Evolutionary conservation across 1,140 invertebrate genomes (phyloP).

Genomic region (Bombyx mandarina): DNA sequence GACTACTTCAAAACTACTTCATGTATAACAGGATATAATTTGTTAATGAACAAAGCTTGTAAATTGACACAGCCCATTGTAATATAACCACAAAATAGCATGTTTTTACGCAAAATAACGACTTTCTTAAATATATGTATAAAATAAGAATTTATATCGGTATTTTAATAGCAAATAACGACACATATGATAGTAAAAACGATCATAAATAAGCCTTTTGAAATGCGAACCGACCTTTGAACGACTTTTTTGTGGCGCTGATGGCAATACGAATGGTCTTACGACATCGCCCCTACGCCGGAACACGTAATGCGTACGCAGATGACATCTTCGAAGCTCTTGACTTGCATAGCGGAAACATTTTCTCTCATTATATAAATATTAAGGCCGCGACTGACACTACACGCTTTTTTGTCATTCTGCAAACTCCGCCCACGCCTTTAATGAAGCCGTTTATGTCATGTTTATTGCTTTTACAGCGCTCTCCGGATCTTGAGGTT

Average conservation of each 20-base stretch:
- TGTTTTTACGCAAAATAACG: no score
- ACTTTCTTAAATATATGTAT: no score
- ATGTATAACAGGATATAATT: neutral
- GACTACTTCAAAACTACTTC: neutral
- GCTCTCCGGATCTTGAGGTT: conserved; percentile 54
- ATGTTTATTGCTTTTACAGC: conserved; percentile 66
- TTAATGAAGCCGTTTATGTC: conserved; percentile 69
- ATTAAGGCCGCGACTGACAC: conserved; percentile 39
- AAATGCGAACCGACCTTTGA: no score
- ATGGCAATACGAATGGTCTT: neutral
- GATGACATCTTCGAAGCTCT: conserved; percentile 48
- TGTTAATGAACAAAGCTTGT: no score
- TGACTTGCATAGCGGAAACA: conserved; percentile 45
- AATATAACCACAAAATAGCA: no score
- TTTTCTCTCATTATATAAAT: conserved; percentile 60
- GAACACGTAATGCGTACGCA: conserved; percentile 27
- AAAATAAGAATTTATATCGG: no score
- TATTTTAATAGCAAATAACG: no score
- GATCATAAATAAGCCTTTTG: no score
- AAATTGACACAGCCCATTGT: no score
- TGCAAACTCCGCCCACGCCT: conserved; percentile 38
- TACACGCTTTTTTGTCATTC: conserved; percentile 56
- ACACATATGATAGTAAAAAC: no score
- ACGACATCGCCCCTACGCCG: conserved; percentile 18
- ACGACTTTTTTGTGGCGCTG: conserved; percentile 2